Conservation (phyloP, 2,888 invertebrate species). For the Catocala nupta region DNA sequence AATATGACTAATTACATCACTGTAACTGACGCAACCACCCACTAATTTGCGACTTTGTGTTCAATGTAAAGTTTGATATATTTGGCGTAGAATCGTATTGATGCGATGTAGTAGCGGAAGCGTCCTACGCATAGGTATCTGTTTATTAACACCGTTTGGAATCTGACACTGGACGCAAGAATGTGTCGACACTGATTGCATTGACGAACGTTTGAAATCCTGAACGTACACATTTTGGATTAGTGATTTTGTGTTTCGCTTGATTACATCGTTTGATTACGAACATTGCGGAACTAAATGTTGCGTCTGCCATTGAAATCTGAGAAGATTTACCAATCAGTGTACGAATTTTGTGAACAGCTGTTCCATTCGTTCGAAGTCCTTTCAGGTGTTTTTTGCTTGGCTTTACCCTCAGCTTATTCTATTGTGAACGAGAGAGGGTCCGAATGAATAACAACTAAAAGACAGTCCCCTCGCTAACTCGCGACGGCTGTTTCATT, state of each 20-base stretch:
- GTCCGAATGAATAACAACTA: conserved; percentile 71
- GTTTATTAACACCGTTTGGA: conserved; percentile 60
- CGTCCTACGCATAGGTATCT: conserved; percentile 65
- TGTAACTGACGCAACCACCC: conserved; percentile 35
- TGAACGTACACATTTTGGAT: conserved; percentile 36
- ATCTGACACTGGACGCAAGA: conserved; percentile 57
- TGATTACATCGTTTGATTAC: conserved; percentile 39
- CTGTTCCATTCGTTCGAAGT: conserved; percentile 38
- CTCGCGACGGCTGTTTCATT: conserved; percentile 65
- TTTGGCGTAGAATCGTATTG: conserved; percentile 56
- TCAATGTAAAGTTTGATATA: conserved; percentile 57
- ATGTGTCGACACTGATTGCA: conserved; percentile 51
- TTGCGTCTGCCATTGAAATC: conserved; percentile 30
- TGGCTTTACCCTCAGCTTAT: conserved; percentile 37
- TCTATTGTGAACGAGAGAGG: conserved; percentile 59
- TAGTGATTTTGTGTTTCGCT: conserved; percentile 43
- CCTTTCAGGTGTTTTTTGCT: conserved; percentile 46
- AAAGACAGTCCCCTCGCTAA: conserved; percentile 64
- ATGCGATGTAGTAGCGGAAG: conserved; percentile 61
- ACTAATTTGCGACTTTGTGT: conserved; percentile 45
- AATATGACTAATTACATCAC: conserved; percentile 42
- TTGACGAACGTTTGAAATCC: conserved; percentile 44
- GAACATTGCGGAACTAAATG: conserved; percentile 44
- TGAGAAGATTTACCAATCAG: conserved; percentile 30
- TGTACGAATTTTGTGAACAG: conserved; percentile 41